Conservation (phyloP, 2,888 invertebrate species). For the Falcaria lacertinaria region DNA sequence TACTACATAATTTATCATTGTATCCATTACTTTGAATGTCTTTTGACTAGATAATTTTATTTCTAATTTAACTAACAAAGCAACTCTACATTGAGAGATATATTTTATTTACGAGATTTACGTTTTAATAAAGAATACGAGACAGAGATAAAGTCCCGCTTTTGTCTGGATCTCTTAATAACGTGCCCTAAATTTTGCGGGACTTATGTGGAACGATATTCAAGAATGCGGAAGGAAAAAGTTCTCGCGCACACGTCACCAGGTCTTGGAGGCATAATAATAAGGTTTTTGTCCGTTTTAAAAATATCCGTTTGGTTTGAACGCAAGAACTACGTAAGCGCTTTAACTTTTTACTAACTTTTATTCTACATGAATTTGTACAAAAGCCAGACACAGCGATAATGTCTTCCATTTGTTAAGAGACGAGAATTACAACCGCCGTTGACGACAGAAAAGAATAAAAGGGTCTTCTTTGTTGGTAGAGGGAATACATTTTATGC, state of each 20-base stretch:
- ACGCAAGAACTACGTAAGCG: slow-evolving; percentile 53
- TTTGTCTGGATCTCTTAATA: slow-evolving; percentile 9
- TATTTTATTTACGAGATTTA: not conserved
- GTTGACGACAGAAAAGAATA: slow-evolving; percentile 66
- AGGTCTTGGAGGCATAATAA: slow-evolving; percentile 19
- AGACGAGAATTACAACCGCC: slow-evolving; percentile 65
- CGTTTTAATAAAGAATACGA: slow-evolving; percentile 9
- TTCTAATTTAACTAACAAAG: too few species aligned
- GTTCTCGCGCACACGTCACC: slow-evolving; percentile 33
- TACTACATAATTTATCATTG: too few species aligned
- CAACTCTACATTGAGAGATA: too few species aligned
- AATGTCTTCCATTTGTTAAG: slow-evolving; percentile 75
- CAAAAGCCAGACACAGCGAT: slow-evolving; percentile 68
- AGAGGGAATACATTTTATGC: slow-evolving; percentile 63
- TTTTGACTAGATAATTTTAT: too few species aligned
- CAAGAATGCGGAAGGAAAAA: slow-evolving; percentile 20
- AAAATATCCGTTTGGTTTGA: slow-evolving; percentile 56
- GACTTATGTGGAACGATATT: slow-evolving; percentile 4
- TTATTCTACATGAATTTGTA: slow-evolving; percentile 70
- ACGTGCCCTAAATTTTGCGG: not conserved
- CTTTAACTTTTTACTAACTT: slow-evolving; percentile 63
- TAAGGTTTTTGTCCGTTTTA: slow-evolving; percentile 45
- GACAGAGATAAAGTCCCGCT: not conserved
- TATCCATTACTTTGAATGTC: too few species aligned
- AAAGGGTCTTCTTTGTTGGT: slow-evolving; percentile 64